These are phyloP conservation scores for Lepidocyrtinus sp. DNA, from an alignment of 2,888 invertebrate genomes.

Conservation along the genomic window DNA sequence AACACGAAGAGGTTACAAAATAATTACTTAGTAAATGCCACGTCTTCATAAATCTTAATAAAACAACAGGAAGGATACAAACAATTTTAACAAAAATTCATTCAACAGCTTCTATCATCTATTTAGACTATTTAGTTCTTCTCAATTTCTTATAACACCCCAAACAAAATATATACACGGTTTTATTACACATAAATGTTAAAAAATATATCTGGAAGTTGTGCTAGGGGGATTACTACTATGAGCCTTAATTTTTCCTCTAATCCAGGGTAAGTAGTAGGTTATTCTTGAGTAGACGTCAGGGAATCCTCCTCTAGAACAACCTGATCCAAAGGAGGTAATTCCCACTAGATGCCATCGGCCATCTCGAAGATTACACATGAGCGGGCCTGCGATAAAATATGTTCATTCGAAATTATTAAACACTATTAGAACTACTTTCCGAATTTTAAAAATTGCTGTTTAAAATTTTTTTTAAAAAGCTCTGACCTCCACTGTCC, in stretches of 20 bases:
- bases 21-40: too few species aligned
- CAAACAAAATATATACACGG: too few species aligned
- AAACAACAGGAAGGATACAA: too few species aligned
- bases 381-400: constrained; percentile 88
- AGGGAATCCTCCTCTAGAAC: constrained; percentile 89
- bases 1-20: too few species aligned
- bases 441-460: constrained; percentile 2
- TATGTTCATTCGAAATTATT: too few species aligned
- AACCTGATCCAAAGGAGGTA: constrained; percentile 93
- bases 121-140: too few species aligned
- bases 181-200: too few species aligned
- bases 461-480: background rate
- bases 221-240: constrained; percentile 46
- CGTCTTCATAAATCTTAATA: too few species aligned
- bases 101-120: too few species aligned
- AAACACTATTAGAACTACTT: background rate
- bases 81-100: too few species aligned
- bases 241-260: constrained; percentile 70
- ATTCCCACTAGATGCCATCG: constrained; percentile 91
- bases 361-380: constrained; percentile 84
- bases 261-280: constrained; percentile 89
- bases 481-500: constrained; percentile 53
- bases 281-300: constrained; percentile 86
- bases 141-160: too few species aligned
- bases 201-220: constrained; percentile 43